Base-by-base conservation (phyloP, 2,797 vertebrate genomes). In the Enteromius afrohamiltoni region DNA sequence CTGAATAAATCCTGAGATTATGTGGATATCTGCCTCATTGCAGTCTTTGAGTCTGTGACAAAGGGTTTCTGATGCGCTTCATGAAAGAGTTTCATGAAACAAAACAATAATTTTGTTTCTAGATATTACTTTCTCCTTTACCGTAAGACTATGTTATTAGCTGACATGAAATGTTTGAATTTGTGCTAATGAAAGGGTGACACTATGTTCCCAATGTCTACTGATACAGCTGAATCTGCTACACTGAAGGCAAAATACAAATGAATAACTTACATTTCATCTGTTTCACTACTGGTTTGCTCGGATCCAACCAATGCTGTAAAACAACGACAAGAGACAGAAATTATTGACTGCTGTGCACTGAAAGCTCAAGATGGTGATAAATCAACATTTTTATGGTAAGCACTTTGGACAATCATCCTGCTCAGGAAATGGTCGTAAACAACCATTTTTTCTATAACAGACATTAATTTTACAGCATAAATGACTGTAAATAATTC, bases 241-340 rank as follows among this genome's bases (percentile, higher is more conserved):
- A 69, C 3, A 49, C 14, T 71, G 23, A 51, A 23, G 40, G 9
- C 47, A 69, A 29, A 11, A 31, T 31, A 0, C 1, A 31, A 29
- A 79, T 23, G 34, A 60, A 70, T 51, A 34, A 97, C 97, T 98
- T 96, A 99, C 98, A 96, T 95, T 99, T 99, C 97, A 99, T 97
- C 94, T 99, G 98, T 90, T 96, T 97, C 94, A 91, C 95, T 90
- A 99, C 94, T 11, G 96, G 93, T 90, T 99, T 99, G 90, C 96
- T 98, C 88, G 97, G 97, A 91, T 99, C 97, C 90, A 99, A 95
- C 98, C 98, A 99, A 91, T 99, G 98, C 98, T 99, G 85, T 82
- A 86, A 91, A 93, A 91, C 6, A 58, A 58, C 80, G 60, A 86
- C 75, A 86, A 64, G 29, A 67, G 26, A 49, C 29, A 76, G 23